A percentile compares a stretch with the other conserved stretches of the same genome.
These are phyloP conservation scores for Druon quercuslanigerum DNA, from an alignment of 1,140 invertebrate species.

Conservation along the genomic window DNA sequence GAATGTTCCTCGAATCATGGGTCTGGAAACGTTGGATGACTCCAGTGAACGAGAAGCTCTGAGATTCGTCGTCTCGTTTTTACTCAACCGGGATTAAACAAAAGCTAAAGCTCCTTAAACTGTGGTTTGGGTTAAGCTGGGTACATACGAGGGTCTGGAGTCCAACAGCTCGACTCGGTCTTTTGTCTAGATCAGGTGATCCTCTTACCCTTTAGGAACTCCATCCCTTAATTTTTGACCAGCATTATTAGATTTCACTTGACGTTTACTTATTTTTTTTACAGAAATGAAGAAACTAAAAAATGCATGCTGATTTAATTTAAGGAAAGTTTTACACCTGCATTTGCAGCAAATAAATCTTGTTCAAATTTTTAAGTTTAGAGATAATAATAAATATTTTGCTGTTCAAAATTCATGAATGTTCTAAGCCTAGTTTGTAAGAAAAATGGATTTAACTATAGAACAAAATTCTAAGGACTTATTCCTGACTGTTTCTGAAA, in stretches of 20 bases:
- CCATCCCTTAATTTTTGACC: slow-evolving; percentile 1
- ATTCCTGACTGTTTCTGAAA: no score
- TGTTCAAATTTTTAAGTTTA: no score
- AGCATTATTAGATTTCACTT: not conserved
- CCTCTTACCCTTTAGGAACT: slow-evolving; percentile 58
- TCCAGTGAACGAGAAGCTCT: slow-evolving; percentile 39
- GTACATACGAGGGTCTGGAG: slow-evolving; percentile 70
- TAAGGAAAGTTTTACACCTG: no score
- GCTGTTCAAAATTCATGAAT: no score
- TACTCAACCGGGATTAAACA: slow-evolving; percentile 73
- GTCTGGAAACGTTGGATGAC: slow-evolving; percentile 57
- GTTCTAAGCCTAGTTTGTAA: no score
- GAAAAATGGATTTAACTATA: no score
- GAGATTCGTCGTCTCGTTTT: slow-evolving; percentile 69
- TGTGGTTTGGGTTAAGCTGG: slow-evolving; percentile 73
- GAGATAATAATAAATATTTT: no score
- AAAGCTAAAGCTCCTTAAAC: slow-evolving; percentile 75
- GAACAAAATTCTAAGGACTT: no score
- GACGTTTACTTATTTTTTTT: not conserved
- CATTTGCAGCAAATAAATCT: no score
- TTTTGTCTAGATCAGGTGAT: slow-evolving; percentile 64
- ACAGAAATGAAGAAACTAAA: no score
- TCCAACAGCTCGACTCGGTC: slow-evolving; percentile 51
- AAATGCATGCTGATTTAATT: no score
- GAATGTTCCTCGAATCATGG: slow-evolving; percentile 63